These are phyloP conservation scores for Drosophila cardini DNA, from an alignment of 1,140 invertebrate species.

Conservation along the genomic window DNA sequence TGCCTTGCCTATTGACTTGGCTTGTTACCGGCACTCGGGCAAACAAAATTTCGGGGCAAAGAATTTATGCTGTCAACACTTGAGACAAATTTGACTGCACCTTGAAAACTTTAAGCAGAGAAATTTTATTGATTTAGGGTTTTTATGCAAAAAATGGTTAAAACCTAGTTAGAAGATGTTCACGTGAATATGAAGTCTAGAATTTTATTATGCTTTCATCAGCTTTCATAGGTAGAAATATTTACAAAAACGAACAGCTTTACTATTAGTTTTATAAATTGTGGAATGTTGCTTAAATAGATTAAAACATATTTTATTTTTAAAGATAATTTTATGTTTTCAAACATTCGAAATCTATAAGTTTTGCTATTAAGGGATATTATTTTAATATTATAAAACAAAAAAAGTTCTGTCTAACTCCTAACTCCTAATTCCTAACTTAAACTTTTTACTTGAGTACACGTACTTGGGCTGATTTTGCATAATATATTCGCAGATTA, in stretches of 20 bases:
- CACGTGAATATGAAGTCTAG: conserved; percentile 1
- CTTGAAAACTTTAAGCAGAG: not conserved
- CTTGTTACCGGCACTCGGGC: conserved; percentile 57
- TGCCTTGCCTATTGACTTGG: conserved; percentile 56
- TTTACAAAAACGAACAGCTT: too few species aligned
- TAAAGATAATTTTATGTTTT: not conserved
- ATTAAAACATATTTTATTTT: too few species aligned
- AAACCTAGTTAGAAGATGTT: not conserved
- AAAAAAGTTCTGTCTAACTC: conserved; percentile 8
- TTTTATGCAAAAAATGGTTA: not conserved
- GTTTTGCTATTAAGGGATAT: too few species aligned
- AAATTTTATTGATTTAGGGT: conserved; percentile 2
- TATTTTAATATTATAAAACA: too few species aligned
- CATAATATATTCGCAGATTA: conserved; percentile 24
- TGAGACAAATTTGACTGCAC: conserved; percentile 13
- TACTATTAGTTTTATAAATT: too few species aligned
- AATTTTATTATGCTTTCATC: conserved; percentile 1
- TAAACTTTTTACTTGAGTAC: conserved; percentile 2
- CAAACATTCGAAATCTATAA: too few species aligned
- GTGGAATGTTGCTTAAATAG: too few species aligned
- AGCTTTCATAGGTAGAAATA: too few species aligned
- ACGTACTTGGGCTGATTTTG: conserved; percentile 9
- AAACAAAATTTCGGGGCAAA: conserved; percentile 29
- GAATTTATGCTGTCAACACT: conserved; percentile 35
- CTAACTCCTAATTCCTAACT: too few species aligned